Evolutionary conservation across 2,888 invertebrate species (phyloP), one percentile per base, ranked within the genome.

Genomic region (Rambutsinella grinnellia): DNA sequence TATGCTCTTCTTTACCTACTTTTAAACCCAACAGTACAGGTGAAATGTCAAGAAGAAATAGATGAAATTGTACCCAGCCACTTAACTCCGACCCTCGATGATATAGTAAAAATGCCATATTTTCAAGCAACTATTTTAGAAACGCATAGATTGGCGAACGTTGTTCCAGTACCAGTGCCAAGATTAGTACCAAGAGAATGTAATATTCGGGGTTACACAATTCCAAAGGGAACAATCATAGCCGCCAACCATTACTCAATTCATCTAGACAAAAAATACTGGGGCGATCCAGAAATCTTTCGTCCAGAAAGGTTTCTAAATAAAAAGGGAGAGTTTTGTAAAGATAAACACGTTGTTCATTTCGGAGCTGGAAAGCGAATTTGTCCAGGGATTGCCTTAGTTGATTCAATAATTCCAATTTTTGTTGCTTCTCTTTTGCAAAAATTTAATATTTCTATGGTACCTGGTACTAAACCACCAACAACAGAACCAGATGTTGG

Each of bases 291-390:
- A 0, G 27, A 78, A 2, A 60, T 51, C 3, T 82, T 82, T 44
- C 65, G 81, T 3, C 82, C 82, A 2, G 77, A 78, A 46, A 36
- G 82, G 10, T 81, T 81, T 62, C 67, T 82, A 13, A 71, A 72
- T 49, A 68, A 68, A 2, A 70, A 63, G 21, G 77, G 76, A 17
- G 68, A 80, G 21, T 80, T 72, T 60, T 66, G 66, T 10, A 72
- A 61, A 28, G 80, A 78, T 61, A 63, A 54, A 28, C 63, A 76
- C 2, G 80, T 80, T 0, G 24, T 61, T 1, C 51, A 49, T 47
- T 80, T 80, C 61, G 80, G 80, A 58, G 69, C 78, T 53, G 80
- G 79, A 26, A 79, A 79, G 26, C 51, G 79, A 21, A 67, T 71
- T 17, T 79, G 79, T 53, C 71, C 72, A 36, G 79, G 76, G 26